Base-by-base conservation (phyloP, 2,113 vertebrate species). In the Oncorhynchus masou region DNA sequence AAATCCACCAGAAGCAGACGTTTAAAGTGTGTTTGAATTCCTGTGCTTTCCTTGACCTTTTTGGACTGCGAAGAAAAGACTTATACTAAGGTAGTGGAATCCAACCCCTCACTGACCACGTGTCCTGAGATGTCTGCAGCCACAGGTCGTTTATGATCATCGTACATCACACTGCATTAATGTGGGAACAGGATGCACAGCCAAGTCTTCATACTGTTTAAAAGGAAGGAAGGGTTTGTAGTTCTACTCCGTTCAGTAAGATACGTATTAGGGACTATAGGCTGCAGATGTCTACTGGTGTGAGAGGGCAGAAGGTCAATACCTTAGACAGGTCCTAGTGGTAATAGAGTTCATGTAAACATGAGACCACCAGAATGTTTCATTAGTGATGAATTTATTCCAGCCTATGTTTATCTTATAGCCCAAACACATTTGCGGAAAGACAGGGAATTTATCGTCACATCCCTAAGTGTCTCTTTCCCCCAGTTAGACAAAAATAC, bases 341-440 rank as follows among this genome's bases (percentile, higher is more conserved):
- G 59, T 79, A 74, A 62, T 73, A 64, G 68, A 48, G 76, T 8
- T 60, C 15, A 74, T 80, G 74, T 83, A 87, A 85, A 88, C 79
- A 85, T 67, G n/a, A 64, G 86, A 89, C 90, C 90, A 90, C 88
- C 84, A 87, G n/a, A 83, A 80, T 81, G 81, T 70, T 82, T 84
- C 81, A 69, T 74, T 76, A 76, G 15, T 54, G 67, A 71, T 76
- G 49, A 69, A 80, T 79, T 77, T 82, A 76, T 87, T 79, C 64
- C 82, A 59, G 51, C 59, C 73, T 74, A 70, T 88, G 81, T 88
- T 87, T 87, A 88, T 81, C 70, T 80, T 77, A 73, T 74, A 73
- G 80, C 34, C 79, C 79, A 68, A 74, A 77, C 73, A 71, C 68
- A 76, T 86, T 78, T 76, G 73, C 73, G 71, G 71, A 83, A 45